Percentiles rank a stretch among this genome's conserved stretches.
Conservation (phyloP, 2,113 vertebrate species). For the Tachysurus fulvidraco region DNA sequence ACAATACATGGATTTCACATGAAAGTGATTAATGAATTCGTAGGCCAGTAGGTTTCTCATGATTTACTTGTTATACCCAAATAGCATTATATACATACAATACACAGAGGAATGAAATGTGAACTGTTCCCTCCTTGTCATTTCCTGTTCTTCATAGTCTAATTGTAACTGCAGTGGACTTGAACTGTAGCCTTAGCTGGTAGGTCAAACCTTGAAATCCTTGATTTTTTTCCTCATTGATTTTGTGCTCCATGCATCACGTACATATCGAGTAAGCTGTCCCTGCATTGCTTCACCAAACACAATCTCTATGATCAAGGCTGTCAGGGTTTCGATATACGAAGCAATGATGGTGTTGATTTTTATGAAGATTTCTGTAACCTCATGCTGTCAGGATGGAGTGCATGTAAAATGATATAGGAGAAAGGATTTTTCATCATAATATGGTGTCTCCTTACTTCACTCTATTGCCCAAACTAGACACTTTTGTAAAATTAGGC, state of each 20-base stretch:
- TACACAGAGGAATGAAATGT: background rate
- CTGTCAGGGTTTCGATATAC: background rate
- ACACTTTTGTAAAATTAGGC: background rate
- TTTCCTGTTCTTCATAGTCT: background rate
- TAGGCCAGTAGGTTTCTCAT: background rate
- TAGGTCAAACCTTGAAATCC: background rate
- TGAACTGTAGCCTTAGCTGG: background rate
- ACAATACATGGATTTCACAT: too few relatives aligned
- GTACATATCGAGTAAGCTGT: slow-evolving; percentile 1
- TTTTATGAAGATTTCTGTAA: background rate
- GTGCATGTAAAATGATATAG: background rate
- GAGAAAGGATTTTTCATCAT: background rate
- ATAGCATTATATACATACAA: background rate
- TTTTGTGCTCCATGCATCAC: slow-evolving; percentile 11
- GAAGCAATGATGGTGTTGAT: background rate
- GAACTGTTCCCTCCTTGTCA: background rate
- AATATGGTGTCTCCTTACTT: background rate
- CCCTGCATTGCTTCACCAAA: background rate
- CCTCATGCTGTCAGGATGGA: background rate
- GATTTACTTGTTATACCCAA: background rate
- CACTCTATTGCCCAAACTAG: background rate
- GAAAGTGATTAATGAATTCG: background rate
- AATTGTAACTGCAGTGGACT: background rate
- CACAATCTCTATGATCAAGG: background rate
- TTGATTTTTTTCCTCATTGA: slow-evolving; percentile 30